Percentiles rank a stretch among this genome's conserved stretches.
phyloP scores from a whole-genome alignment of 2,888 invertebrate genomes.

The Cosmia trapezina region DNA sequence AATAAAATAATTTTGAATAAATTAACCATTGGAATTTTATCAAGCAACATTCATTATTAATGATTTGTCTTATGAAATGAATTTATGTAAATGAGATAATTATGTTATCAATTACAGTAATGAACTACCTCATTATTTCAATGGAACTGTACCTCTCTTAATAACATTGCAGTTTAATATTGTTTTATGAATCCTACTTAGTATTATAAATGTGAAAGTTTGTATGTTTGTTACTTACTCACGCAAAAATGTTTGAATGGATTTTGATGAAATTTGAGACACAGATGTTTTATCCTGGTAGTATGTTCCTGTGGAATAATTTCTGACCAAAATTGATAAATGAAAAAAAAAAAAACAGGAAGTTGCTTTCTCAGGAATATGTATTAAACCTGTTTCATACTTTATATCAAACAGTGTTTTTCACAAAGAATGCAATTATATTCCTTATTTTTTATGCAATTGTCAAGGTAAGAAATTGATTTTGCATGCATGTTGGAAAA shows the following conservation, averaged over 20 bases:
- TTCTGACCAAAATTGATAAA: neutral
- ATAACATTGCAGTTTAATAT: neutral
- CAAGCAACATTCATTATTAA: neutral
- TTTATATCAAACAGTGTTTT: neutral
- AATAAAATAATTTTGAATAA: neutral
- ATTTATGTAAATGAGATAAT: conserved; percentile 1
- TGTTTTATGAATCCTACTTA: neutral
- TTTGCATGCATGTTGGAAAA: neutral
- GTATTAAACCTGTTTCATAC: neutral
- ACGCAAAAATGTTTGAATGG: too few relatives aligned
- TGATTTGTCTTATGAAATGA: neutral
- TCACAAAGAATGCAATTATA: neutral
- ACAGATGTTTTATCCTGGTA: too few relatives aligned
- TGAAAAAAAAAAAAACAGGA: neutral
- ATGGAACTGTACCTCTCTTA: neutral
- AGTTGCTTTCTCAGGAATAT: neutral
- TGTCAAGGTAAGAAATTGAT: neutral
- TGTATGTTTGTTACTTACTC: too few relatives aligned
- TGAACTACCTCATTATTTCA: conserved; percentile 27
- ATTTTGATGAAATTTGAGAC: too few relatives aligned
- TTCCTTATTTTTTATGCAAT: neutral
- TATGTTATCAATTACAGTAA: conserved; percentile 36
- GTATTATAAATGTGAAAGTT: too few relatives aligned
- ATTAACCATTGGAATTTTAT: conserved; percentile 5
- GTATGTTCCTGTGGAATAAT: too few relatives aligned